Evolutionary conservation across 2,113 vertebrate genomes (phyloP).

Genomic region (Eulemur rufifrons): DNA sequence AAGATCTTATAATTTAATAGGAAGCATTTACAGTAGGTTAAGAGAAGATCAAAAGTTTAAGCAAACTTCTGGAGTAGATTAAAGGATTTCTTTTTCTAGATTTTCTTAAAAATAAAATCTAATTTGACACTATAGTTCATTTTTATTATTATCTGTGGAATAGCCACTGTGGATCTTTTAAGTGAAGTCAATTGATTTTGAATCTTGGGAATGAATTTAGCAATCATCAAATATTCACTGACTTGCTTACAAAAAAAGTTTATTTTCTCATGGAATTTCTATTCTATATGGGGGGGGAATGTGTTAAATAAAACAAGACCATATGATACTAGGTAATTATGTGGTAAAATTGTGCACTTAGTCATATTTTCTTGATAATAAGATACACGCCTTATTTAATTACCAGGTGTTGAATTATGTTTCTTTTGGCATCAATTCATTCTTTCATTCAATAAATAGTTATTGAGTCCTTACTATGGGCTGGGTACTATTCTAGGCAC

Average conservation of each 20-base stretch:
- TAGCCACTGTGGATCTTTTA: background rate
- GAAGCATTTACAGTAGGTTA: background rate
- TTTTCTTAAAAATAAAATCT: constrained; percentile 20
- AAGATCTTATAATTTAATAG: constrained; percentile 10
- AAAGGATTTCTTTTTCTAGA: constrained; percentile 1
- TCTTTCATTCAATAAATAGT: background rate
- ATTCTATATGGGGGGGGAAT: background rate
- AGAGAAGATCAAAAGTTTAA: constrained; percentile 14
- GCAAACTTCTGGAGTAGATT: background rate
- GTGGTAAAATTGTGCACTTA: background rate
- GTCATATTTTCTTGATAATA: background rate
- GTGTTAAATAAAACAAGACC: background rate
- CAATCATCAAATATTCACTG: background rate
- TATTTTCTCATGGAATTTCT: background rate
- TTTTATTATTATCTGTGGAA: background rate
- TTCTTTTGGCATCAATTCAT: background rate
- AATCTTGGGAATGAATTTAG: background rate
- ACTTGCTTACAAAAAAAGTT: background rate
- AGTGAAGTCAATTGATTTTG: background rate
- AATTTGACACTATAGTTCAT: background rate
- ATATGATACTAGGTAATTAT: background rate
- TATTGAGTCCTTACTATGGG: background rate
- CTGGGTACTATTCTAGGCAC: background rate
- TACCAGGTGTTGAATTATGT: background rate
- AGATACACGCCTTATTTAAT: background rate